Percentiles rank a stretch among this genome's conserved stretches.
phyloP scores from a whole-genome alignment of 2,113 vertebrate species.

The Casuarius casuarius region DNA sequence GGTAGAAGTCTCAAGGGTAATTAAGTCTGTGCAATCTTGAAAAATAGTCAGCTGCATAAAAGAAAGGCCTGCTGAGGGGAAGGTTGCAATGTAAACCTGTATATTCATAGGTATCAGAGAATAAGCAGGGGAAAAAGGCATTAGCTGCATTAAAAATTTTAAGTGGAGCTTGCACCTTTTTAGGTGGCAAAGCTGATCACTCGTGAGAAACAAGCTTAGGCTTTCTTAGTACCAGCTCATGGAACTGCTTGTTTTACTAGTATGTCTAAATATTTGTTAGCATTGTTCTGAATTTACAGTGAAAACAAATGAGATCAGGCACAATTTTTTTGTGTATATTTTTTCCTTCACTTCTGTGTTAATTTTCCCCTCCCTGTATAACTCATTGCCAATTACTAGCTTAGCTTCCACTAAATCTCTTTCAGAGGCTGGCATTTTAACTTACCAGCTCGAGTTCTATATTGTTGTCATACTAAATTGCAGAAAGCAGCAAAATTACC shows the following conservation, averaged over 20 bases:
- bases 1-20: not conserved
- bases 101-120: not conserved
- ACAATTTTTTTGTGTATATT: not conserved
- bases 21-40: not conserved
- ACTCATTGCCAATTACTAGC: constrained; percentile 11
- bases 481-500: constrained; percentile 44
- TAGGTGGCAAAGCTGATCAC: not conserved
- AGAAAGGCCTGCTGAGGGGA: not conserved
- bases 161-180: not conserved
- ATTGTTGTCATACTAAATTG: not conserved
- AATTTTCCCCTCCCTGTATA: not conserved
- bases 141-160: not conserved
- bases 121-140: accelerated
- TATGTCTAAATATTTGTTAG: not conserved
- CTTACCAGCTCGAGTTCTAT: constrained; percentile 30
- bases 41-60: not conserved
- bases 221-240: not conserved
- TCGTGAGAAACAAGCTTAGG: accelerated
- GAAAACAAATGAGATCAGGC: not conserved
- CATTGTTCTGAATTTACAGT: not conserved
- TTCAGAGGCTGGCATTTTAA: constrained; percentile 1
- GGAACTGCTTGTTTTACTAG: not conserved
- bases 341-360: not conserved
- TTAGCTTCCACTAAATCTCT: not conserved
- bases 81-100: not conserved